Evolutionary conservation across 2,888 invertebrate species (phyloP), one percentile per base, ranked within the genome.

Genomic region (Eupithecia tripunctaria): DNA sequence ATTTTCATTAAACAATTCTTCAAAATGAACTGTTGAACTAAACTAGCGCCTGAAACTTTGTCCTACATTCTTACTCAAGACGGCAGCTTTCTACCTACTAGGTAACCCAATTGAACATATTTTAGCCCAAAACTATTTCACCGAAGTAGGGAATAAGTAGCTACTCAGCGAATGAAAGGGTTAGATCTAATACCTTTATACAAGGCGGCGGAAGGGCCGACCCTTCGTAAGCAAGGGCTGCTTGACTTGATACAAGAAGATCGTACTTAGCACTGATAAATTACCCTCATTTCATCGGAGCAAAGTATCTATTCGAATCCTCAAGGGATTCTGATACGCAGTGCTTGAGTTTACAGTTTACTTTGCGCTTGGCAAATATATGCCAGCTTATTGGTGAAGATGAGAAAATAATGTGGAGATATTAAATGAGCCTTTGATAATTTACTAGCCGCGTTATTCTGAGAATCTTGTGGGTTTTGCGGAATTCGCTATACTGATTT

Each of bases 241-340:
- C 71, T 75, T 71, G 70, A 68, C 73, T 74, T 68, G 79, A 78
- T 79, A 79, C 73, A 79, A 75, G 74, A 75, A 73, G 60, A 74
- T 76, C 74, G 74, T 78, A 78, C 76, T 79, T 76, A 79, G 74
- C 60, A 41, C 69, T 78, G 79, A 79, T 79, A 76, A 76, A 79
- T 76, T 76, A 70, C 70, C 25, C 56, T n/a, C n/a, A n/a, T n/a
- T n/a, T n/a, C n/a, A n/a, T n/a, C n/a, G n/a, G n/a, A n/a, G n/a
- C n/a, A n/a, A n/a, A n/a, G n/a, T n/a, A n/a, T n/a, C n/a, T n/a
- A n/a, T n/a, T n/a, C n/a, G n/a, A n/a, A n/a, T n/a, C n/a, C n/a
- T n/a, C n/a, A n/a, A n/a, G n/a, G n/a, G n/a, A n/a, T n/a, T n/a
- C n/a, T n/a, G n/a, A n/a, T n/a, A n/a, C n/a, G n/a, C n/a, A n/a